Evolutionary conservation across 2,888 invertebrate species (phyloP).

Genomic region (Branchellion lobata): DNA sequence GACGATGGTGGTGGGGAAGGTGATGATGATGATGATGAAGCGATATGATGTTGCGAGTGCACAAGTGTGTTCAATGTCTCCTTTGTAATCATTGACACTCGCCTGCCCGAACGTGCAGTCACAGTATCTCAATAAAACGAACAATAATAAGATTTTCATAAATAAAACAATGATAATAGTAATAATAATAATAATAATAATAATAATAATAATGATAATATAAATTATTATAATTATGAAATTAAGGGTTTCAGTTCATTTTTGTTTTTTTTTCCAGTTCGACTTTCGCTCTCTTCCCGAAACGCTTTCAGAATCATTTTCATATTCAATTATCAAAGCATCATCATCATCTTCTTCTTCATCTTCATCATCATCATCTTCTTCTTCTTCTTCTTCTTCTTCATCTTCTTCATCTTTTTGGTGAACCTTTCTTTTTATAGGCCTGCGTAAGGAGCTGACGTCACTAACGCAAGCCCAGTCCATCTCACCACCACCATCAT

Average conservation of each 20-base stretch:
- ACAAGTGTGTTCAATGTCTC: not conserved
- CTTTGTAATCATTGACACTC: no score
- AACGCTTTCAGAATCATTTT: constrained; percentile 4
- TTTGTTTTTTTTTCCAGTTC: no score
- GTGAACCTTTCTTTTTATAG: not conserved
- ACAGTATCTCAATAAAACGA: no score
- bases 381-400: not conserved
- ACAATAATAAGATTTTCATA: no score
- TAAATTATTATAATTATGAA: no score
- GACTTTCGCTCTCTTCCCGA: not conserved
- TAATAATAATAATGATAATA: no score
- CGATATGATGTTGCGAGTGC: not conserved
- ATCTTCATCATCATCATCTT: constrained; percentile 7
- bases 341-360: not conserved
- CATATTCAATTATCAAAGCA: constrained; percentile 4
- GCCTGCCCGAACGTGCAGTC: no score
- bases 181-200: no score
- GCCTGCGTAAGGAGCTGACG: not conserved
- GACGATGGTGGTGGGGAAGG: no score
- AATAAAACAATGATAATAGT: no score
- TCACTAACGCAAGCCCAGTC: not conserved
- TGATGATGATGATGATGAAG: not conserved
- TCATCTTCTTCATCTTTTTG: not conserved
- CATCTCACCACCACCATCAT: no score
- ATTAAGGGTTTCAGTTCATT: not conserved